phyloP scores from a whole-genome alignment of 2,797 vertebrate genomes.

The Peromyscus melanophrys region DNA sequence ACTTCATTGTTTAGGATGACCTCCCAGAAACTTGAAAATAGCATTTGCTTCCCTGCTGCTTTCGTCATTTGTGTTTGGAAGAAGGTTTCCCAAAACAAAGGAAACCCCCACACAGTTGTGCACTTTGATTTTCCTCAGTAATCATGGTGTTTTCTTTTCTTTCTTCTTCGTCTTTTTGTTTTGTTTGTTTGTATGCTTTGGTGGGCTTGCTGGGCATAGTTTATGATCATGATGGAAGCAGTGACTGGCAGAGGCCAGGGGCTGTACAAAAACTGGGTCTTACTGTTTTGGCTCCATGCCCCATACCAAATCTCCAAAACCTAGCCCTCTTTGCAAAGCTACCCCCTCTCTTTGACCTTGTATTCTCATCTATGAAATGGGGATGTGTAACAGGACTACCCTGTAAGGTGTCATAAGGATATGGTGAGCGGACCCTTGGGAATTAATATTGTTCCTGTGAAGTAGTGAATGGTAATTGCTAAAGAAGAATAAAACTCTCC shows the following conservation, averaged over 20 bases:
- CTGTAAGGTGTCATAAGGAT: background rate
- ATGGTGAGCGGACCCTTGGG: background rate
- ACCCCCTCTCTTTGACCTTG: background rate
- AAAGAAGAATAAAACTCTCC: background rate
- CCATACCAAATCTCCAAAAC: background rate
- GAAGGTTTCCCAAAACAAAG: background rate
- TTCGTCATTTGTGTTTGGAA: conserved; percentile 81
- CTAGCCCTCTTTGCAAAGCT: background rate
- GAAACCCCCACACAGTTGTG: background rate
- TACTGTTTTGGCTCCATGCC: background rate
- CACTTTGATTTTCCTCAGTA: conserved; percentile 11
- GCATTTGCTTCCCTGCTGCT: conserved; percentile 81
- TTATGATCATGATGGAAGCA: background rate
- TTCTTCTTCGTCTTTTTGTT: background rate
- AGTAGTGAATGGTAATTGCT: background rate
- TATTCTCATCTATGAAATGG: conserved; percentile 28
- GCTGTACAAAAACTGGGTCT: background rate
- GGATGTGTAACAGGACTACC: background rate
- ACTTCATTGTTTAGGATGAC: conserved; percentile 79
- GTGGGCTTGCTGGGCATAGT: background rate
- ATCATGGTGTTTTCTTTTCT: background rate
- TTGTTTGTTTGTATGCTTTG: background rate
- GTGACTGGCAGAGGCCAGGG: background rate
- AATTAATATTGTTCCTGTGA: background rate
- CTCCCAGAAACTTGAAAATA: conserved; percentile 83